Evolutionary conservation across 2,888 invertebrate genomes (phyloP).

Genomic region (Acanthosepion lycidas): DNA sequence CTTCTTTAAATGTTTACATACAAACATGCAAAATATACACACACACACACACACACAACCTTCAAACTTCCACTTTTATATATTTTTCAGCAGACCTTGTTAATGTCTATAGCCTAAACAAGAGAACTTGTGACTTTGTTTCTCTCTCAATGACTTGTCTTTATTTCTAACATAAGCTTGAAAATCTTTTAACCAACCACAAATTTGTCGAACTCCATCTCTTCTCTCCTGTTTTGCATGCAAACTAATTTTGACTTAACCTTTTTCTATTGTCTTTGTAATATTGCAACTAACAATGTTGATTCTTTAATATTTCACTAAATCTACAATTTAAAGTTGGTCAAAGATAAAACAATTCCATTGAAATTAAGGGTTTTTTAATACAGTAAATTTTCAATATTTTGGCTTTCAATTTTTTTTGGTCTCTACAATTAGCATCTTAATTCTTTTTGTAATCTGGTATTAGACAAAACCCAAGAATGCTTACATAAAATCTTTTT

Average conservation of each 20-base stretch:
- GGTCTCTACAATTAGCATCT: too few relatives aligned
- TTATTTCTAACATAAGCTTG: background rate
- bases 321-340: too few relatives aligned
- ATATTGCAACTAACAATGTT: background rate
- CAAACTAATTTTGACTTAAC: background rate
- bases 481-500: too few relatives aligned
- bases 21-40: too few relatives aligned
- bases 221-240: background rate
- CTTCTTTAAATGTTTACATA: too few relatives aligned
- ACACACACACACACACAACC: too few relatives aligned
- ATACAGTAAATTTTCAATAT: too few relatives aligned
- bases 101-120: background rate
- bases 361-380: background rate
- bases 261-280: background rate
- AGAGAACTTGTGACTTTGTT: background rate
- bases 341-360: background rate
- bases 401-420: too few relatives aligned
- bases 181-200: background rate
- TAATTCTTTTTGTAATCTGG: too few relatives aligned
- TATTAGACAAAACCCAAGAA: too few relatives aligned
- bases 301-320: background rate
- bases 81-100: background rate
- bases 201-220: background rate
- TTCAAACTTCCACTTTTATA: too few relatives aligned
- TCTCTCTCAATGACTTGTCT: background rate